Conservation (phyloP, 2,113 vertebrate genomes). For the Leptobrachium leishanense region DNA sequence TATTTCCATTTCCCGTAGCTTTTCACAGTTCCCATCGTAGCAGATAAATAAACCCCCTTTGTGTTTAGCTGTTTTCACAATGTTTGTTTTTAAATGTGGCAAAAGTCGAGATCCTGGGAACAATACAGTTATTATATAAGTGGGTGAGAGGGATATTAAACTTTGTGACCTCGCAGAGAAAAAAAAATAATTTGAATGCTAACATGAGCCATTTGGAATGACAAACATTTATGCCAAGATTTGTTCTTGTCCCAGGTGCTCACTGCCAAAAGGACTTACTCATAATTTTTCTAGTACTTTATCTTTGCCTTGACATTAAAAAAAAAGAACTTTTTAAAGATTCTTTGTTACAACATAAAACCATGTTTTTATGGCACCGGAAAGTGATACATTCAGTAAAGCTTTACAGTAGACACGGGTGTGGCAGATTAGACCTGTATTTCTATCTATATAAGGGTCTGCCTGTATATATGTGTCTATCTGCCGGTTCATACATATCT, state of each 20-base stretch:
- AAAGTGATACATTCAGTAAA: no score
- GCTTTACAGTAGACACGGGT: no score
- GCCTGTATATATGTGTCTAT: no score
- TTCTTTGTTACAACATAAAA: no score
- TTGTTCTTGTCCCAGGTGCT: not conserved
- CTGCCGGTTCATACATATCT: no score
- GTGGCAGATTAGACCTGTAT: no score
- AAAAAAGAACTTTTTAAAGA: no score
- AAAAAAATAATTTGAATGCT: constrained; percentile 18
- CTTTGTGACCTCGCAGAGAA: not conserved
- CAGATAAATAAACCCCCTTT: no score
- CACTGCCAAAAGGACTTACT: constrained; percentile 10
- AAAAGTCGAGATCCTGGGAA: not conserved
- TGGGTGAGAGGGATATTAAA: constrained; percentile 1
- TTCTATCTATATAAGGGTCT: no score
- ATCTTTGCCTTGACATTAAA: not conserved
- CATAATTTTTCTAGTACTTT: not conserved
- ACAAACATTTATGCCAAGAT: constrained; percentile 10
- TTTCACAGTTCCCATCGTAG: no score
- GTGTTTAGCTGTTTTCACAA: not conserved
- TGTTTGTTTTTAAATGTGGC: constrained; percentile 3
- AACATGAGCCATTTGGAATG: constrained; percentile 9
- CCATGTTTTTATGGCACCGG: no score
- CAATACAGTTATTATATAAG: constrained; percentile 19
- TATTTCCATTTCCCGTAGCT: not conserved